A percentile compares a stretch with the other conserved stretches of the same genome.
Evolutionary conservation across 2,113 vertebrate genomes (phyloP).

Genomic region (Eulacestoma nigropectus): DNA sequence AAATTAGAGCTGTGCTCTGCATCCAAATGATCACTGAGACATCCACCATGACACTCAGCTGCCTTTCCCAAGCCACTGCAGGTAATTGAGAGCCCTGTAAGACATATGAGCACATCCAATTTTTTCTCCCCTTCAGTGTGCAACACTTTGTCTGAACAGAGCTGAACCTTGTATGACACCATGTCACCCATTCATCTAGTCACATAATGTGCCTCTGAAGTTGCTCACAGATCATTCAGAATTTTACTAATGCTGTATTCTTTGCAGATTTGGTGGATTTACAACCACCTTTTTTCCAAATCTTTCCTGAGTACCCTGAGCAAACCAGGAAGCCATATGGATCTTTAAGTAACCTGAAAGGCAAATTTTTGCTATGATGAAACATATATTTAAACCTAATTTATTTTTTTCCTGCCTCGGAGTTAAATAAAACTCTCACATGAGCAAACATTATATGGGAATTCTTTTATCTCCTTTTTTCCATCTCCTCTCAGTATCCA

Average conservation of each 20-base stretch:
- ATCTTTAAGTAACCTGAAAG: not conserved
- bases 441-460: not conserved
- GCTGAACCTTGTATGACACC: conserved; percentile 22
- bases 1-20: conserved; percentile 31
- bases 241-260: not conserved
- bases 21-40: not conserved
- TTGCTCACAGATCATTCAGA: not conserved
- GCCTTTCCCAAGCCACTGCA: not conserved
- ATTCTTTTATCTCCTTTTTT: not conserved
- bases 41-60: not conserved
- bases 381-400: not conserved
- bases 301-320: not conserved
- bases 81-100: conserved; percentile 20
- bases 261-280: not conserved
- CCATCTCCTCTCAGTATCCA: not conserved
- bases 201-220: not conserved
- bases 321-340: not conserved
- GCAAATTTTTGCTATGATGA: not conserved
- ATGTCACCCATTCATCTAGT: not conserved
- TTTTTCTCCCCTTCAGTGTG: not conserved
- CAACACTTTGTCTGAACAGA: conserved; percentile 25
- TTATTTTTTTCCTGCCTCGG: not conserved
- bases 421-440: not conserved
- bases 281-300: not conserved
- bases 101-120: not conserved